A percentile compares a stretch with the other conserved stretches of the same genome.
These are phyloP conservation scores for human DNA, from an alignment of 2,113 vertebrate species.

Conservation along the genomic window DNA sequence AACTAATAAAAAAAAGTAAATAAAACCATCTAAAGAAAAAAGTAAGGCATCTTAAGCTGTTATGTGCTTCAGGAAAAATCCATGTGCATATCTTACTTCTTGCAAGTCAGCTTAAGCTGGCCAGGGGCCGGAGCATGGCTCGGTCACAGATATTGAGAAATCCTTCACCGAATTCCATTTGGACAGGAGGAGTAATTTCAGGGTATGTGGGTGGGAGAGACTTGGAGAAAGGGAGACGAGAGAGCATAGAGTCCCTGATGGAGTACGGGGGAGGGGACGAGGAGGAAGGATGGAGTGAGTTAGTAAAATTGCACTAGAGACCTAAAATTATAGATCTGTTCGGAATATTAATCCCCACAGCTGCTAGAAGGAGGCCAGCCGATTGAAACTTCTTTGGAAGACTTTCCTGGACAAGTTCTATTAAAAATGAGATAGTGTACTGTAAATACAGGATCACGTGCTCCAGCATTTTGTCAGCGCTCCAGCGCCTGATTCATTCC, in stretches of 20 bases:
- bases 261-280: rapidly evolving
- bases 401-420: slow-evolving; percentile 67
- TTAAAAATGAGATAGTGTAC: slow-evolving; percentile 68
- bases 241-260: not conserved
- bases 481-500: slow-evolving; percentile 63
- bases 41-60: not conserved
- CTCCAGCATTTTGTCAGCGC: slow-evolving; percentile 55
- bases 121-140: not conserved
- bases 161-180: not conserved
- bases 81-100: not conserved
- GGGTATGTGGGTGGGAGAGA: not conserved
- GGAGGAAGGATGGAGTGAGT: not conserved
- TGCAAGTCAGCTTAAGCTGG: slow-evolving; percentile 11
- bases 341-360: slow-evolving; percentile 56
- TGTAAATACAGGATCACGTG: slow-evolving; percentile 58
- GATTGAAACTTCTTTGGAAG: slow-evolving; percentile 53
- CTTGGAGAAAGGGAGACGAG: not conserved
- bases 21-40: not conserved
- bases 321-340: slow-evolving; percentile 32
- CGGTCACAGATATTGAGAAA: rapidly evolving
- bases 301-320: slow-evolving; percentile 54
- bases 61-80: not conserved
- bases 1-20: slow-evolving; percentile 8
- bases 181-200: not conserved
- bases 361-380: not conserved